Conservation (phyloP, 1,140 invertebrate genomes). For the Heliconius hermathena region DNA sequence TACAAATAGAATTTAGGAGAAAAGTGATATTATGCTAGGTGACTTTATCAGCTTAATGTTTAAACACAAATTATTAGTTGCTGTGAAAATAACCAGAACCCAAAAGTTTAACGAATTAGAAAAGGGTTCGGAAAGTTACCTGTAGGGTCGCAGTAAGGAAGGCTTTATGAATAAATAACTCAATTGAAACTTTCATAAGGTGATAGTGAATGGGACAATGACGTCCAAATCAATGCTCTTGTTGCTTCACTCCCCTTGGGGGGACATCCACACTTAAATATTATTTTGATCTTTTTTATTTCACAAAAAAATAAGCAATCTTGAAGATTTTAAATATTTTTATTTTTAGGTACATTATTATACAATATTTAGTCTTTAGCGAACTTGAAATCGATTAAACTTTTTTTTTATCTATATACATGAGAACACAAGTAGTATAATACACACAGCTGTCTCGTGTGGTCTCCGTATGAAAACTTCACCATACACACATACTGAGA, state of each 20-base stretch:
- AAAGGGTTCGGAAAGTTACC: conserved; percentile 19
- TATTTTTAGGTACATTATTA: too few species aligned
- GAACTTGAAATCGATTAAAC: too few species aligned
- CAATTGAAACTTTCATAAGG: conserved; percentile 25
- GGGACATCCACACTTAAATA: background rate
- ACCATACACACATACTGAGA: conserved; percentile 1
- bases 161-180: conserved; percentile 12
- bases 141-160: background rate
- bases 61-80: background rate
- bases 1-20: too few species aligned
- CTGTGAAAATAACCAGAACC: background rate
- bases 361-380: too few species aligned
- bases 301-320: background rate
- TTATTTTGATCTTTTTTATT: background rate
- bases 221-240: conserved; percentile 19
- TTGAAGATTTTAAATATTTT: too few species aligned
- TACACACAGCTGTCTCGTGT: conserved; percentile 33
- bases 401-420: background rate
- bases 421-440: conserved; percentile 16
- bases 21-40: background rate
- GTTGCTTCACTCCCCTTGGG: background rate
- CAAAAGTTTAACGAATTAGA: conserved; percentile 6
- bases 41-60: background rate
- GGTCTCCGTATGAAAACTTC: conserved; percentile 30
- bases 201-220: conserved; percentile 1